Evolutionary conservation across 2,113 vertebrate species (phyloP), one percentile per base, ranked within the genome.

Genomic region (Cepphus grylle): DNA sequence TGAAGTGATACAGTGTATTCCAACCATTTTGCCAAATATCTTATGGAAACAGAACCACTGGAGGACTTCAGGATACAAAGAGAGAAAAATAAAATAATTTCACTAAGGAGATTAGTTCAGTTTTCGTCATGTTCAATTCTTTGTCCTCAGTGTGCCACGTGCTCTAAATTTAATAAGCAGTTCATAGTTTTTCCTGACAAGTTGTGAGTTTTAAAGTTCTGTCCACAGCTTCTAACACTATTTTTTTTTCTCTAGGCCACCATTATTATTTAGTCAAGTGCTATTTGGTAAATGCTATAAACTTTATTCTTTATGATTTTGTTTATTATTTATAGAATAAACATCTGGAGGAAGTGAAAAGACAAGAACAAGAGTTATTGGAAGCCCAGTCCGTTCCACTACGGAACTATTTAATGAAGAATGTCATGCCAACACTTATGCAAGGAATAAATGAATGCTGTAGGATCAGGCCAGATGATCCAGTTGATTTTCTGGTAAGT

Each of bases 401-500:
- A 92, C 98, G 98, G 65, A 98, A 97, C 85, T 99, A 99, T 91
- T 95, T 99, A 94, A 98, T 98, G 97, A 97, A 97, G 62, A 97
- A 98, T 1, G 98, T 99, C 32, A 99, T 99, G 98, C 99, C 99
- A 65, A 99, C 98, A 0, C 98, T 99, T 63, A 98, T 98, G 76
- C 97, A 97, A 93, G 99, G 99, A 4, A 97, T 99, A 79, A 98
- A 97, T 6, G 98, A 99, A 38, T 99, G 99, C 82, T 99, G 98
- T 82, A 97, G 92, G 58, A 96, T 97, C 53, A 98, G 97, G 20
- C 99, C 99, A 2, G 97, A 98, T 5, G 98, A 99, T 72, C 99
- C 99, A 0, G 95, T 99, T 2, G 99, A 99, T 94, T 99, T 99
- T 96, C 97, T 99, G 99, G 99, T 99, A 98, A 97, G 95, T 6